A percentile compares a stretch with the other conserved stretches of the same genome.
Conservation (phyloP, 2,888 invertebrate genomes). For the Dugesia japonica region DNA sequence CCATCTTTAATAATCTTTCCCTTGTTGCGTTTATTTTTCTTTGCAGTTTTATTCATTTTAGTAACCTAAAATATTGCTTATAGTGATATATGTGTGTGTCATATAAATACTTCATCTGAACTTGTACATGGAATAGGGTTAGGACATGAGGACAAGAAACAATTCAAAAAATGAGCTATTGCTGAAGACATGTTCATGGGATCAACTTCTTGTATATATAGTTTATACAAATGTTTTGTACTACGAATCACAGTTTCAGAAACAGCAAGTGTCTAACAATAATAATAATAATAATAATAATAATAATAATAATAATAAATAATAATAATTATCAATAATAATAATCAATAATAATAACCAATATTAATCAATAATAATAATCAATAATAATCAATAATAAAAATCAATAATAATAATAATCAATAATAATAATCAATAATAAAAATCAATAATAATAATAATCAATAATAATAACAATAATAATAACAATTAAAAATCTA, state of each 20-base stretch:
- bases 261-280: constrained; percentile 45
- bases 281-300: no score
- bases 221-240: constrained; percentile 79
- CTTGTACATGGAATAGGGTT: constrained; percentile 58
- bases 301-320: no score
- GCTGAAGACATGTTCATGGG: constrained; percentile 74
- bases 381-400: no score
- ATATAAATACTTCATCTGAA: constrained; percentile 55
- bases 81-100: no score
- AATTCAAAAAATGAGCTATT: constrained; percentile 86
- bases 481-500: no score
- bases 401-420: no score
- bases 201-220: constrained; percentile 74
- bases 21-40: background rate
- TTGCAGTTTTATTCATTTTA: background rate
- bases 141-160: constrained; percentile 66
- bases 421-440: no score
- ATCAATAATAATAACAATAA: no score
- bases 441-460: no score
- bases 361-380: no score
- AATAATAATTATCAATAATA: no score
- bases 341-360: no score
- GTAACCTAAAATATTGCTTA: background rate
- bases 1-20: background rate
- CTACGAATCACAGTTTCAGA: constrained; percentile 74